Base-by-base conservation (phyloP, 2,888 invertebrate genomes). In the Drosophila nr. medialis region DNA sequence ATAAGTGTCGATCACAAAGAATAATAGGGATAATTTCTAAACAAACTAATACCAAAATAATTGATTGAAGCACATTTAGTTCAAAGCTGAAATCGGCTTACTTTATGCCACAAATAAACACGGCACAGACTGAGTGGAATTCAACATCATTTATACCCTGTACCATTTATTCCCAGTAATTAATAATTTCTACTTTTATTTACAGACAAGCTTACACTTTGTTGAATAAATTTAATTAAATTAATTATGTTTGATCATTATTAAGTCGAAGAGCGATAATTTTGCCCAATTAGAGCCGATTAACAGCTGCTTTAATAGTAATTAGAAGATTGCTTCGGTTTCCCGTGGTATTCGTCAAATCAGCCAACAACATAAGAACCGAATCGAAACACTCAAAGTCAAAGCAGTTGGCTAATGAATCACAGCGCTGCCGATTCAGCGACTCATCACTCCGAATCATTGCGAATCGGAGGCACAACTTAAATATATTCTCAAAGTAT, bases 391-490 rank as follows among this genome's bases (percentile, higher is more conserved):
- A 64, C 56, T 74, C 63, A 51, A 54, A 60, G 49, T 55, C 68
- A 40, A 45, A 68, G 56, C 77, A 69, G 63, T 68, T 79, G 84
- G 55, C 84, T 70, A 81, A 81, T 83, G 83, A 83, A 73, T 83
- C 85, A 83, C 76, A 55, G 64, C 50, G 50, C 63, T 70, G 36
- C 24, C 84, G 79, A 86, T 83, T 83, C 72, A 75, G 71, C 69
- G 68, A 73, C 67, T 75, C 64, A 65, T 48, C 81, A 74, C 58
- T 58, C 49, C 45, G 29, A 51, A 21, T 62, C 15, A 49, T 48
- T 24, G 38, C 21, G 13, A 34, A 38, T 7, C 21, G 0, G 7
- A 45, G 13, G 4, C 13, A 45, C 21, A 13, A 7, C 21, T 45
- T 7, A 4, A 7, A 21, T 21, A 21, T 7, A 7, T 45, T 13